Conservation (phyloP, 1,140 invertebrate genomes). For the Grapholita molesta region DNA sequence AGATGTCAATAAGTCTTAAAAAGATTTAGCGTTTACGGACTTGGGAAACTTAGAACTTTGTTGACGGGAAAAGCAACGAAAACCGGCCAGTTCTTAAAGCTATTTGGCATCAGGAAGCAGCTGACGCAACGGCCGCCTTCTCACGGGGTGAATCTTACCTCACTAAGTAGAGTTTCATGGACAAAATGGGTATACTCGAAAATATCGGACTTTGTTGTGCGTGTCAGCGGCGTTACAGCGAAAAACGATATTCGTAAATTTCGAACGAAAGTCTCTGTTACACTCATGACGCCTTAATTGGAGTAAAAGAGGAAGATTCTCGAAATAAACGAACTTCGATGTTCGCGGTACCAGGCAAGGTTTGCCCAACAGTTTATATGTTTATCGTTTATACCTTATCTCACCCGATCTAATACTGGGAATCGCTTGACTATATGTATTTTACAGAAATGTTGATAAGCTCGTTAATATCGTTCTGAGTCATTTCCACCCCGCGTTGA, state of each 20-base stretch:
- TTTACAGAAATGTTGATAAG: slow-evolving; percentile 3
- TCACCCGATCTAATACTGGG: not conserved
- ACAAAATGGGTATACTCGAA: not conserved
- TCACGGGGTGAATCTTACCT: not conserved
- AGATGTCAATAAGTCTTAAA: too few species aligned
- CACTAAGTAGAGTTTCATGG: not conserved
- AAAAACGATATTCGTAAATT: too few species aligned
- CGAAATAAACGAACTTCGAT: too few species aligned
- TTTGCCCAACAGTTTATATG: not conserved
- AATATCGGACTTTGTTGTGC: not conserved
- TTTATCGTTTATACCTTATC: not conserved
- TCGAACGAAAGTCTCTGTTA: too few species aligned
- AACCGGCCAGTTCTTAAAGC: slow-evolving; percentile 30
- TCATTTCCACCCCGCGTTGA: not conserved
- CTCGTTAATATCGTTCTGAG: not conserved
- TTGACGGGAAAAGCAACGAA: not conserved
- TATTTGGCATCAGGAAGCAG: slow-evolving; percentile 52
- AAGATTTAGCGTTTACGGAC: too few species aligned
- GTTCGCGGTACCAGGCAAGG: too few species aligned
- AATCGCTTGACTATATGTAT: not conserved
- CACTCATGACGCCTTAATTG: too few species aligned
- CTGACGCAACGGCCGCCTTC: not conserved
- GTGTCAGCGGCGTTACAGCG: too few species aligned
- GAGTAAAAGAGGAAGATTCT: too few species aligned
- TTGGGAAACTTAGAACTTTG: too few species aligned